Evolutionary conservation across 2,888 invertebrate species (phyloP).

Genomic region (Polymixis lichenea): DNA sequence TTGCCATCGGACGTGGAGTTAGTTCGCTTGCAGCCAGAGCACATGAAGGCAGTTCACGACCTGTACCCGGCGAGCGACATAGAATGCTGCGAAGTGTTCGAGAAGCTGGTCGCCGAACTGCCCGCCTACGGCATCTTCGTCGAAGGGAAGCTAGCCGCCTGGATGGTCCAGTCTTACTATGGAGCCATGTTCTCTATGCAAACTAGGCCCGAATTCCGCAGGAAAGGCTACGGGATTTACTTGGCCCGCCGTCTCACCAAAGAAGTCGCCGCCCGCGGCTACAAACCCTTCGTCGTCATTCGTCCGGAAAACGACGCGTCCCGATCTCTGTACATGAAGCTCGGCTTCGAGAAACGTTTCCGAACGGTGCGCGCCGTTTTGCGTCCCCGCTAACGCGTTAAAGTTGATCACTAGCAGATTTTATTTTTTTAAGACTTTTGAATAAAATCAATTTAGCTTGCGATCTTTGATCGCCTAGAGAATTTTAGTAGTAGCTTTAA

Average conservation of each 20-base stretch:
- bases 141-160: constrained; percentile 94
- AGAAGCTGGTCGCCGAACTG: constrained; percentile 94
- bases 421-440: constrained; percentile 91
- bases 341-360: constrained; percentile 95
- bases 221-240: constrained; percentile 94
- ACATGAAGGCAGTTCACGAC: constrained; percentile 95
- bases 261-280: constrained; percentile 93
- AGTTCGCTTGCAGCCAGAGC: constrained; percentile 93
- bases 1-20: constrained; percentile 93
- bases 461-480: constrained; percentile 89
- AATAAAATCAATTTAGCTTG: constrained; percentile 89
- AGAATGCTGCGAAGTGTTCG: constrained; percentile 95
- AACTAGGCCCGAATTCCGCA: constrained; percentile 94
- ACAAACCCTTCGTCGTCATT: constrained; percentile 96
- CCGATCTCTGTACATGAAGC: constrained; percentile 95
- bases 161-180: constrained; percentile 98
- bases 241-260: constrained; percentile 92
- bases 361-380: constrained; percentile 95
- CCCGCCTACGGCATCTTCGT: constrained; percentile 96
- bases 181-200: constrained; percentile 98
- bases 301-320: constrained; percentile 96
- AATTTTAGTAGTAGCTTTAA: constrained; percentile 89
- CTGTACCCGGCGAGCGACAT: constrained; percentile 97
- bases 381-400: constrained; percentile 88
- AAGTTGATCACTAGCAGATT: constrained; percentile 89